These are phyloP conservation scores for Centropristis striata DNA, from an alignment of 2,113 vertebrate species.

Conservation along the genomic window DNA sequence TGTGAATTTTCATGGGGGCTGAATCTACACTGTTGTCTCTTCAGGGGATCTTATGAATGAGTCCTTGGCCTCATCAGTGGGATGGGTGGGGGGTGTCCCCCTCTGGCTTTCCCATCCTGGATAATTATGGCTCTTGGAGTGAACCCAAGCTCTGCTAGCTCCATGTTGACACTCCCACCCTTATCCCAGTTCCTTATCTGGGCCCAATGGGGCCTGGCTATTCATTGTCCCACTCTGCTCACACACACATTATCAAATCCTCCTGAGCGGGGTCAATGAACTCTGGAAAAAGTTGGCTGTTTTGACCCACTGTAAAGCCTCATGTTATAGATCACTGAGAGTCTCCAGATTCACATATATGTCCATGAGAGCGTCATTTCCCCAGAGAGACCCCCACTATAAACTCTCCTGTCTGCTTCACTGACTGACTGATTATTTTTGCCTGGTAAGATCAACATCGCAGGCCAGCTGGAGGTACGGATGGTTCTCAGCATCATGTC, in stretches of 20 bases:
- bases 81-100: constrained; percentile 12
- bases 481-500: not conserved
- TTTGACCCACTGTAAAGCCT: constrained; percentile 13
- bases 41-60: constrained; percentile 47
- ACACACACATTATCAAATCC: constrained; percentile 36
- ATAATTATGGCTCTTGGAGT: constrained; percentile 61
- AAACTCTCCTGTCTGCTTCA: constrained; percentile 26
- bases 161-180: constrained; percentile 34
- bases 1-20: constrained; percentile 2
- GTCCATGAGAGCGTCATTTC: not conserved
- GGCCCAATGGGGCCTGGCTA: constrained; percentile 16
- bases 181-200: constrained; percentile 73
- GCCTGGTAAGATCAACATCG: constrained; percentile 38
- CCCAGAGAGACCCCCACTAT: constrained; percentile 11
- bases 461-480: not conserved
- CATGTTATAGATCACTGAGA: not conserved
- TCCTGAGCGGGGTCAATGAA: constrained; percentile 38
- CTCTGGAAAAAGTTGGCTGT: constrained; percentile 23
- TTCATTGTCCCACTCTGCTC: constrained; percentile 49
- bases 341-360: constrained; percentile 13
- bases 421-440: constrained; percentile 48
- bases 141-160: constrained; percentile 46
- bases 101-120: constrained; percentile 49
- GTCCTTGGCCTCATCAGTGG: not conserved
- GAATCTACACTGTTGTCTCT: constrained; percentile 7